Evolutionary conservation across 2,113 vertebrate genomes (phyloP).

Genomic region (Peromyscus californicus): DNA sequence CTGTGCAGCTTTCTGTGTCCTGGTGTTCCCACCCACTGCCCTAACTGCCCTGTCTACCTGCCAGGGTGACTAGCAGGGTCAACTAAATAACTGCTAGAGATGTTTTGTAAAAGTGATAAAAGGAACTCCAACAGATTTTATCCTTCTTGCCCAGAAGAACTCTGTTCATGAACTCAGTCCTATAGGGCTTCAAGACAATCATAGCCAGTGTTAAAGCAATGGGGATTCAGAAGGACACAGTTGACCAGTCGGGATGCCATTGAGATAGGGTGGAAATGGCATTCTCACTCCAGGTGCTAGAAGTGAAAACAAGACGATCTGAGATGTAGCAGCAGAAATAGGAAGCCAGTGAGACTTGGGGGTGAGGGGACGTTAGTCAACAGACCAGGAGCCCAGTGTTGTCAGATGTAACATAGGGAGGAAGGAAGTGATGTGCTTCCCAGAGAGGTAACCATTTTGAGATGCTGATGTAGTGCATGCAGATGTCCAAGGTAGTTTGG

Average conservation of each 20-base stretch:
- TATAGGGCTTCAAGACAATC: not conserved
- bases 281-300: not conserved
- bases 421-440: not conserved
- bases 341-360: not conserved
- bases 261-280: not conserved
- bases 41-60: not conserved
- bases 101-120: slow-evolving; percentile 20
- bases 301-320: not conserved
- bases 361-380: not conserved
- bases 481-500: not conserved
- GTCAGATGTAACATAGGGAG: not conserved
- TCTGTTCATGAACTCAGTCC: slow-evolving; percentile 12
- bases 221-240: not conserved
- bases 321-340: not conserved
- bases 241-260: not conserved
- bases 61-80: not conserved
- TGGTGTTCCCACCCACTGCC: slow-evolving; percentile 1
- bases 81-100: not conserved
- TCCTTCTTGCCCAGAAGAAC: slow-evolving; percentile 16
- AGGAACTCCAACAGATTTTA: not conserved
- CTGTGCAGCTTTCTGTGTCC: not conserved
- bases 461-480: not conserved
- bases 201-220: slow-evolving; percentile 6
- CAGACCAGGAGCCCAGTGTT: not conserved
- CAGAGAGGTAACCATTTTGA: not conserved